These are phyloP conservation scores for Limulus polyphemus DNA, from an alignment of 2,888 invertebrate species.

Conservation along the genomic window DNA sequence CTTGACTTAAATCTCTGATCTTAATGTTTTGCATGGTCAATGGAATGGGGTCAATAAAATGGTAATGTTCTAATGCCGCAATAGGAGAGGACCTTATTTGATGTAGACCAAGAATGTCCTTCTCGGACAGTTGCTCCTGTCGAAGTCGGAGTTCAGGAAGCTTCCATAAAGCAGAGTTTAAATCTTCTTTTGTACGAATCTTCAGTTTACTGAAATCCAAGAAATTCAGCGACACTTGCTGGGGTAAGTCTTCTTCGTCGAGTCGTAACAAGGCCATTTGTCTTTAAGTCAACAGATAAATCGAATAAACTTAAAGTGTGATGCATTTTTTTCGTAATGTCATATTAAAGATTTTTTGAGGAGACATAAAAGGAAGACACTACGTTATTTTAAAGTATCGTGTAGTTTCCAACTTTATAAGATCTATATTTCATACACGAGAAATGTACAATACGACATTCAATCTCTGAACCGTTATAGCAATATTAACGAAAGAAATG, in stretches of 20 bases:
- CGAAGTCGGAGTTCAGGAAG: constrained; percentile 82
- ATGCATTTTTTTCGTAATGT: too few species aligned
- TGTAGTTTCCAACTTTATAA: too few species aligned
- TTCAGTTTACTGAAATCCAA: constrained; percentile 68
- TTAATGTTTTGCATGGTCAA: constrained; percentile 62
- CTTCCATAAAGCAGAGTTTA: constrained; percentile 65
- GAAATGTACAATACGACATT: too few species aligned
- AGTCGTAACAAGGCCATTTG: neutral
- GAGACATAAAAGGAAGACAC: too few species aligned
- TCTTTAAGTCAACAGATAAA: too few species aligned
- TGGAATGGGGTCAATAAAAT: constrained; percentile 59
- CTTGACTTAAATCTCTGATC: constrained; percentile 63
- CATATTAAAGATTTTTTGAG: too few species aligned
- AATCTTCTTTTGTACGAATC: constrained; percentile 66
- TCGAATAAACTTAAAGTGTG: too few species aligned
- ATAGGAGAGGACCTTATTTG: constrained; percentile 43
- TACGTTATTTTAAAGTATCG: too few species aligned
- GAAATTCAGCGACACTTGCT: constrained; percentile 33
- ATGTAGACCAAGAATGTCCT: constrained; percentile 55
- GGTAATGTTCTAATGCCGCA: constrained; percentile 36
- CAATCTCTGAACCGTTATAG: too few species aligned
- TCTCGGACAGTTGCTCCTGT: constrained; percentile 64
- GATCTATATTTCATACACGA: too few species aligned
- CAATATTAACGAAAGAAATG: too few species aligned
- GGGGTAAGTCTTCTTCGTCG: constrained; percentile 1